Conservation (phyloP, 2,113 vertebrate species). For the Gavialis gangeticus region DNA sequence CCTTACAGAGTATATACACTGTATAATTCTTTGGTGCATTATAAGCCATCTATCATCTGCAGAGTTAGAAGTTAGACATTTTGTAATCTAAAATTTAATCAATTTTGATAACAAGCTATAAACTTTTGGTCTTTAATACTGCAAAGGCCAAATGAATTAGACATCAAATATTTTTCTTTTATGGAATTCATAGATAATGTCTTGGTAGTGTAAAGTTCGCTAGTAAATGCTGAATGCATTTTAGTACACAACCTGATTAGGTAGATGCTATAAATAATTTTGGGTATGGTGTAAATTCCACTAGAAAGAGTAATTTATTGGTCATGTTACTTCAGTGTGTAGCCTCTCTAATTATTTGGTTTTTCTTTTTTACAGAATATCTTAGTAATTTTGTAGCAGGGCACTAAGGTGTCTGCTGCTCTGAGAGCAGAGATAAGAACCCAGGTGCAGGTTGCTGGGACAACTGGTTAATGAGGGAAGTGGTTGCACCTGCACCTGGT, state of each 20-base stretch:
- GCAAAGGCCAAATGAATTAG: background rate
- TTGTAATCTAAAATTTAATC: background rate
- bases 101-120: background rate
- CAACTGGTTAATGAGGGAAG: too few relatives aligned
- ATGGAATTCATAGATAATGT: background rate
- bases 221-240: background rate
- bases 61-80: background rate
- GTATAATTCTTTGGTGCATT: background rate
- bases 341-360: too few relatives aligned
- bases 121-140: background rate
- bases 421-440: too few relatives aligned
- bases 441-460: too few relatives aligned
- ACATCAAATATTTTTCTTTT: background rate
- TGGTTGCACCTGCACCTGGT: too few relatives aligned
- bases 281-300: background rate
- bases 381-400: too few relatives aligned
- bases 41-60: background rate
- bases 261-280: fast-evolving
- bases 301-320: background rate
- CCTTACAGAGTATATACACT: background rate
- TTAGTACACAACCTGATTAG: background rate
- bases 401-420: too few relatives aligned
- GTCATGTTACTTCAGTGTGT: background rate
- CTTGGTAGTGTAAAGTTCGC: background rate
- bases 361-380: too few relatives aligned